These are phyloP conservation scores for Euura lappo DNA, from an alignment of 1,140 invertebrate species.

Conservation along the genomic window DNA sequence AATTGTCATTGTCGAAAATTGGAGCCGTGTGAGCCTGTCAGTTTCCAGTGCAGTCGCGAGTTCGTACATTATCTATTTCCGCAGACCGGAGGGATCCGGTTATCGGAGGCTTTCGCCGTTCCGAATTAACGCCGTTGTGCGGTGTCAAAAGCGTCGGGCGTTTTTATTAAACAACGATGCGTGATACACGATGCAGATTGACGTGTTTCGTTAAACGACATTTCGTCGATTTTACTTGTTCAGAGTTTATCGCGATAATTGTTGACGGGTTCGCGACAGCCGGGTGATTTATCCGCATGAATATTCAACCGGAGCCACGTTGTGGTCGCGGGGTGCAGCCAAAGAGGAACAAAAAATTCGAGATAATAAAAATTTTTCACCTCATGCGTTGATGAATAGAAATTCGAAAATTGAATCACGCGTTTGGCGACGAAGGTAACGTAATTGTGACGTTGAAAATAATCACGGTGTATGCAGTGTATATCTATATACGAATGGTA, in stretches of 20 bases:
- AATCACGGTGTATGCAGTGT: not conserved
- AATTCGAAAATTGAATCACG: not conserved
- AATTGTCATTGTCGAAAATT: constrained; percentile 33
- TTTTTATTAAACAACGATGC: no score
- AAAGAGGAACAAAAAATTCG: no score
- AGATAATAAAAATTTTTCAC: no score
- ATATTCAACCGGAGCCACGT: no score
- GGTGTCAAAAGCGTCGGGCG: not conserved
- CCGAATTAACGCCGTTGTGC: not conserved
- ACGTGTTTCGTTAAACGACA: no score
- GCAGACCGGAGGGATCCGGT: not conserved
- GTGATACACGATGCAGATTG: no score
- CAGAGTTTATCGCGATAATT: no score
- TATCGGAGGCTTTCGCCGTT: not conserved
- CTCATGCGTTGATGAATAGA: not conserved
- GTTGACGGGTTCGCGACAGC: no score
- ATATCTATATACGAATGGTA: not conserved
- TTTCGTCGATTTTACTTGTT: no score
- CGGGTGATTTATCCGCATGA: no score
- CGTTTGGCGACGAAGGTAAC: not conserved
- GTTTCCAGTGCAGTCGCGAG: not conserved
- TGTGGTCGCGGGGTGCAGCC: no score
- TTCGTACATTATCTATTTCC: not conserved
- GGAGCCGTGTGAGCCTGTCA: not conserved
- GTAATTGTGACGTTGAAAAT: not conserved